These are phyloP conservation scores for Drosophila pegasa DNA, from an alignment of 2,888 invertebrate species.

Conservation along the genomic window DNA sequence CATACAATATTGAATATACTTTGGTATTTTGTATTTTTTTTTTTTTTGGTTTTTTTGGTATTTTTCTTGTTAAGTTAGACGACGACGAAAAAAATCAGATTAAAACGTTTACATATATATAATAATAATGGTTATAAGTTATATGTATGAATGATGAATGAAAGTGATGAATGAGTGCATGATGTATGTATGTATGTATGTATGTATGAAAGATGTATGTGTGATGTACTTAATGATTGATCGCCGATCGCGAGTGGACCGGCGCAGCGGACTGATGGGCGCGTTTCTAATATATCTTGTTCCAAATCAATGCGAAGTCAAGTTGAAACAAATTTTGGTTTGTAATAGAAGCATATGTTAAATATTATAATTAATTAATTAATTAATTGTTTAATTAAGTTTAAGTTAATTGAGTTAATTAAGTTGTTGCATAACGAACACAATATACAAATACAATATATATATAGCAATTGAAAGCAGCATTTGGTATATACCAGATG, in stretches of 20 bases:
- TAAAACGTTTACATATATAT: constrained; percentile 55
- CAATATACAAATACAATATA: constrained; percentile 62
- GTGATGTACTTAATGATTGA: constrained; percentile 50
- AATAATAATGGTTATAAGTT: constrained; percentile 62
- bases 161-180: constrained; percentile 30
- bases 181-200: constrained; percentile 39
- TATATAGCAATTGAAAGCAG: constrained; percentile 44
- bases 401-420: constrained; percentile 51
- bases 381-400: constrained; percentile 58
- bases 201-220: constrained; percentile 28
- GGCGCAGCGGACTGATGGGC: constrained; percentile 29
- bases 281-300: constrained; percentile 14
- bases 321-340: constrained; percentile 54
- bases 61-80: constrained; percentile 58
- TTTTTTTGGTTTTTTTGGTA: constrained; percentile 14
- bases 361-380: constrained; percentile 56
- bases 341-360: constrained; percentile 43
- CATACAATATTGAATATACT: constrained; percentile 74
- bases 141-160: constrained; percentile 49
- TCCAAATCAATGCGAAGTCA: constrained; percentile 63
- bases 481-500: constrained; percentile 16
- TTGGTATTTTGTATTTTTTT: constrained; percentile 44
- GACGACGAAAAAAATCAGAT: constrained; percentile 61
- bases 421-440: constrained; percentile 62
- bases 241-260: neutral